These are phyloP conservation scores for Pseudochirops cupreus DNA, from an alignment of 2,797 vertebrate genomes.

Conservation along the genomic window DNA sequence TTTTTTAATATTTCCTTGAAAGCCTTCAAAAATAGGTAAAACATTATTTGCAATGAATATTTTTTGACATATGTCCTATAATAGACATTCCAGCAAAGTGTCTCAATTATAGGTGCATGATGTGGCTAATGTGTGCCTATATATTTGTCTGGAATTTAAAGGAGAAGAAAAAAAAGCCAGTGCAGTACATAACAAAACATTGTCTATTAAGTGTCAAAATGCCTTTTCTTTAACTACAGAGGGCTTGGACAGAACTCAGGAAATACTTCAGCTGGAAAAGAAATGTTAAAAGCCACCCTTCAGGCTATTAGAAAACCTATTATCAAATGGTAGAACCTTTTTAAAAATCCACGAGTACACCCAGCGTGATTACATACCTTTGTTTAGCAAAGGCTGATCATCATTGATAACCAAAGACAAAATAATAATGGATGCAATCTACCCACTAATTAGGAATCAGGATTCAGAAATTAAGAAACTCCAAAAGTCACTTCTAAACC, in stretches of 20 bases:
- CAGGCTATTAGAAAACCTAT: slow-evolving; percentile 85
- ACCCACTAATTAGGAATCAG: slow-evolving; percentile 84
- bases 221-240: slow-evolving; percentile 82
- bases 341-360: slow-evolving; percentile 80
- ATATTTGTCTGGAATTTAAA: slow-evolving; percentile 81
- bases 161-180: neutral
- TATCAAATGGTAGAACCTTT: slow-evolving; percentile 86
- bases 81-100: slow-evolving; percentile 77
- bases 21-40: slow-evolving; percentile 73
- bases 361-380: slow-evolving; percentile 74
- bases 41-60: slow-evolving; percentile 75
- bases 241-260: slow-evolving; percentile 85
- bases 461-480: slow-evolving; percentile 73
- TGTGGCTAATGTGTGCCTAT: slow-evolving; percentile 78
- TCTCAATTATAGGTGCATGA: slow-evolving; percentile 80
- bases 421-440: slow-evolving; percentile 80
- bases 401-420: slow-evolving; percentile 82
- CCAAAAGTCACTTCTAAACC: slow-evolving; percentile 69
- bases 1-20: slow-evolving; percentile 24
- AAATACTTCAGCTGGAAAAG: slow-evolving; percentile 86
- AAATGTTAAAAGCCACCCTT: slow-evolving; percentile 87
- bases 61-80: slow-evolving; percentile 77
- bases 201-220: slow-evolving; percentile 86
- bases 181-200: slow-evolving; percentile 75
- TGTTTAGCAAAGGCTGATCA: slow-evolving; percentile 82